Evolutionary conservation across 2,113 vertebrate genomes (phyloP), one percentile per base, ranked within the genome.

Genomic region (Anarhynchus alexandrinus): DNA sequence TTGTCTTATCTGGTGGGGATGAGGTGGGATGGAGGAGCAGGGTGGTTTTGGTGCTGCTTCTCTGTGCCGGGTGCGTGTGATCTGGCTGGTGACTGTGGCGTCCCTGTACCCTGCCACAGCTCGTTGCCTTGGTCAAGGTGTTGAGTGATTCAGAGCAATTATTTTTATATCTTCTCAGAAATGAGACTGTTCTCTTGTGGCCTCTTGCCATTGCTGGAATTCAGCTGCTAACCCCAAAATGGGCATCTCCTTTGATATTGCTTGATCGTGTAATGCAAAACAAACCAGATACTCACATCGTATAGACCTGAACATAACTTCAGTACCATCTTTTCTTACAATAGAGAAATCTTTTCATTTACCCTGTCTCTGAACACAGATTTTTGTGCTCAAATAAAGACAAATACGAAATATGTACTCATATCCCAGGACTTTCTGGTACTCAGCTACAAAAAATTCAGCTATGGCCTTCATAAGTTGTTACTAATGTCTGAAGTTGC

Each of bases 371-470:
- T 87, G 84, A 87, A 93, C 30, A 25, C 1, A 0, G 42, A 70
- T 29, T 76, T 80, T 71, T 86, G 47, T 76, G 65, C 66, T 82
- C 4, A 22, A 45, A 69, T 82, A 69, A 91, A 77, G 70, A 70
- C 26, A 76, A 94, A 80, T 90, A 64, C 30, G 51, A 91, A 91
- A 70, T 59, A 83, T 17, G 23, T 92, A 79, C 42, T 92, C 27
- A 26, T 83, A 93, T 45, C 11, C 54, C 9, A 27, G 42, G 19
- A 85, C 72, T 90, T 87, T 91, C 95, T 84, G 73, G 42, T 73
- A 45, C 18, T 88, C 34, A 85, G 70, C 74, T 88, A 80, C 62
- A 74, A 79, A 92, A 94, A 95, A 96, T 95, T 89, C 96, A 91
- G 21, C 54, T 1, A 1, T 49, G 57, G n/a, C 32, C 27, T 88